Conservation (phyloP, 2,113 vertebrate genomes). For the Henicopernis longicauda region DNA sequence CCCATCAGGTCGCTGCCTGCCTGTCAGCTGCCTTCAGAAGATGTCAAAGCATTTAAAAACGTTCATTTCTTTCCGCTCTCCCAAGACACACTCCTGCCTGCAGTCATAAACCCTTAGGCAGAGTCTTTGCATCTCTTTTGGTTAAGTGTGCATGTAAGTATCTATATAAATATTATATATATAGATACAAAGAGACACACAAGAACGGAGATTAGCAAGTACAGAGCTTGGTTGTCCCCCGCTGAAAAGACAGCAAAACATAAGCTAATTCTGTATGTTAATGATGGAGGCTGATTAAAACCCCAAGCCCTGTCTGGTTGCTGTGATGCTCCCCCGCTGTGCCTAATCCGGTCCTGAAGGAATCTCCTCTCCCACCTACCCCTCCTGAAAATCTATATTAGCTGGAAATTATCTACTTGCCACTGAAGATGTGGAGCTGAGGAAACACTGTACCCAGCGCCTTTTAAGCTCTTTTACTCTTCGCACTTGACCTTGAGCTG, state of each 20-base stretch:
- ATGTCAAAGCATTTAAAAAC: background rate
- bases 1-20: fast-evolving
- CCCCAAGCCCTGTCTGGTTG: fast-evolving
- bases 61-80: background rate
- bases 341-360: background rate
- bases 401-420: background rate
- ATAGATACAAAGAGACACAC: background rate
- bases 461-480: background rate
- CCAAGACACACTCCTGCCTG: background rate
- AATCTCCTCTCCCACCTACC: background rate
- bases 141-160: background rate
- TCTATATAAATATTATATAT: background rate
- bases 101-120: background rate
- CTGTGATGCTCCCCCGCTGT: background rate
- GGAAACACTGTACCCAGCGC: fast-evolving
- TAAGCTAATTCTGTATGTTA: fast-evolving
- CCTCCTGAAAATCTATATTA: background rate
- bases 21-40: background rate
- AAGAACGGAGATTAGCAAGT: background rate
- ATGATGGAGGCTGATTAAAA: background rate
- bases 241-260: fast-evolving
- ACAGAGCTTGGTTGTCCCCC: background rate
- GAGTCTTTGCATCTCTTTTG: background rate
- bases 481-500: fast-evolving
- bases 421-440: background rate